A percentile compares a stretch with the other conserved stretches of the same genome.
Conservation (phyloP, 1,140 invertebrate species). For the Akabosia matsudoensis region DNA sequence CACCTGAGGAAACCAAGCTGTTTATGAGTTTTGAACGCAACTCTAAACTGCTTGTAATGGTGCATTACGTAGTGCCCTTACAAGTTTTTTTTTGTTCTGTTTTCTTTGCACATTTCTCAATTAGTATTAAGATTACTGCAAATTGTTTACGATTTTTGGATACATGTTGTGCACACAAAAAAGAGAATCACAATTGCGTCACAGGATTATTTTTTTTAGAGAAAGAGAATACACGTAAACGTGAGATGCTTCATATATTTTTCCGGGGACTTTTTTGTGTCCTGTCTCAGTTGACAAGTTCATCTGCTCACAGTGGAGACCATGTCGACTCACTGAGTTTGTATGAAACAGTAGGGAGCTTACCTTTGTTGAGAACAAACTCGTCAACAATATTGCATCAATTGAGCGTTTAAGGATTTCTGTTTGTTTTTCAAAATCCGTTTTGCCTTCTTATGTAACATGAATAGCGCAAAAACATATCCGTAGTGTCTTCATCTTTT, state of each 20-base stretch:
- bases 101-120: neutral
- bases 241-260: too few species aligned
- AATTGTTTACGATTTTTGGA: conserved; percentile 7
- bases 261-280: neutral
- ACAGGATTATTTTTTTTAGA: neutral
- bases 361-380: neutral
- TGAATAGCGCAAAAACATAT: conserved; percentile 4
- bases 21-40: too few species aligned
- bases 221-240: too few species aligned
- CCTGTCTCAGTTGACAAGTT: conserved; percentile 14
- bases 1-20: too few species aligned
- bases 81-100: neutral
- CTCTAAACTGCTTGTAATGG: too few species aligned
- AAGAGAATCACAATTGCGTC: neutral
- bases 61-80: too few species aligned
- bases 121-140: conserved; percentile 1
- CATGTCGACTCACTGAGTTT: neutral
- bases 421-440: too few species aligned
- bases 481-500: neutral
- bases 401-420: neutral
- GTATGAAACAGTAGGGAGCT: neutral
- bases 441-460: neutral
- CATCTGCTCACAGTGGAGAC: neutral
- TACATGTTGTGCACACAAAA: neutral
- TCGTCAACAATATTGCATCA: too few species aligned